These are phyloP conservation scores for Bergia sp. DNA, from an alignment of 92 coral and sea anemone species.

Conservation along the genomic window DNA sequence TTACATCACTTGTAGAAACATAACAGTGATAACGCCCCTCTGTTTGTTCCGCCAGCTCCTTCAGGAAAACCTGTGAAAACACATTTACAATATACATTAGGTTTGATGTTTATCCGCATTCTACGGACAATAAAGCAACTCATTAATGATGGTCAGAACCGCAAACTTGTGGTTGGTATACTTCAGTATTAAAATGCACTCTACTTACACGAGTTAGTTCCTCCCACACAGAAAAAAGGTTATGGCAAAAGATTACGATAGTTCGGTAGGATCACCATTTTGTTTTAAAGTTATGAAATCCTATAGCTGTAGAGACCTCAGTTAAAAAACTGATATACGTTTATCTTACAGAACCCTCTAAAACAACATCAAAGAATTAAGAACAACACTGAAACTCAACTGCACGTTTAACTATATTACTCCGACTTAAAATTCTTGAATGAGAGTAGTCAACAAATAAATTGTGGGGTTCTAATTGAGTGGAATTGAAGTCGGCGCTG, in stretches of 20 bases:
- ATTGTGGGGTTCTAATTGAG: not conserved
- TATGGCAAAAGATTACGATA: not conserved
- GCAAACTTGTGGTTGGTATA: not conserved
- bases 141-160: not conserved
- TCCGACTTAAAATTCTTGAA: not conserved
- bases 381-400: not conserved
- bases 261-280: too few relatives aligned
- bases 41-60: conserved; percentile 90
- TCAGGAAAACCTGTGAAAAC: conserved; percentile 75
- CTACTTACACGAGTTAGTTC: not conserved
- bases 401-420: not conserved
- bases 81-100: not conserved
- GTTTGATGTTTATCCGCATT: not conserved
- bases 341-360: too few relatives aligned
- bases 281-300: too few relatives aligned
- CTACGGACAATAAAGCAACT: not conserved
- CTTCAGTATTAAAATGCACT: not conserved
- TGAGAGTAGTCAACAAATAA: not conserved
- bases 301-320: not conserved
- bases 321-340: too few relatives aligned
- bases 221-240: not conserved
- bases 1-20: conserved; percentile 94
- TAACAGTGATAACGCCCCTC: conserved; percentile 96
- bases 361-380: too few relatives aligned
- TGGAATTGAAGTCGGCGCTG: not conserved